A percentile compares a stretch with the other conserved stretches of the same genome.
phyloP scores from a whole-genome alignment of 2,113 vertebrate species.

The Emberiza fucata region DNA sequence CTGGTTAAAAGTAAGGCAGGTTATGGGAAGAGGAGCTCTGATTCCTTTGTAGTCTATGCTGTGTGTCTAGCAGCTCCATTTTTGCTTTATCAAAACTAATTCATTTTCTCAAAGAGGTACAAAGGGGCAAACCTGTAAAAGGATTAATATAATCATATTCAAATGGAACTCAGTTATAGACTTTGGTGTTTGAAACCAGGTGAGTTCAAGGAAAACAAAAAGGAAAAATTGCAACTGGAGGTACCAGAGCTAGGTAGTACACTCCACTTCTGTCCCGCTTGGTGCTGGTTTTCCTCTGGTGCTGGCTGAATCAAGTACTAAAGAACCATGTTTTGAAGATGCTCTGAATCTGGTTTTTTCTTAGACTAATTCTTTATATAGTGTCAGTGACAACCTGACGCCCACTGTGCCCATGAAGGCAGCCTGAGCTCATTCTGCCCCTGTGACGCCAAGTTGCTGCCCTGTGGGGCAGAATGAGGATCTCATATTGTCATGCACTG shows the following conservation, averaged over 20 bases:
- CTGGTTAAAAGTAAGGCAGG: neutral
- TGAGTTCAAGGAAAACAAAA: neutral
- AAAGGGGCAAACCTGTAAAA: neutral
- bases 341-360: neutral
- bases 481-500: accelerated
- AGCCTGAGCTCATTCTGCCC: neutral
- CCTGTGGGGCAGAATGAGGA: neutral
- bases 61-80: neutral
- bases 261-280: neutral
- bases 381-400: neutral
- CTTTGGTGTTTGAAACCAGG: neutral
- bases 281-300: accelerated
- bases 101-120: neutral
- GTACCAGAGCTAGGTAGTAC: neutral
- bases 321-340: neutral
- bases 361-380: neutral
- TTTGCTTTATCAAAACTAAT: neutral
- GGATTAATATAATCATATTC: neutral
- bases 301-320: neutral
- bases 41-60: neutral
- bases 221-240: neutral
- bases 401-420: accelerated
- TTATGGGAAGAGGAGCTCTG: neutral
- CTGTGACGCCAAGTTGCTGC: accelerated
- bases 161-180: neutral